Conservation (phyloP, 92 coral and sea anemone genomes). For the Parazoanthus atlanticus region DNA sequence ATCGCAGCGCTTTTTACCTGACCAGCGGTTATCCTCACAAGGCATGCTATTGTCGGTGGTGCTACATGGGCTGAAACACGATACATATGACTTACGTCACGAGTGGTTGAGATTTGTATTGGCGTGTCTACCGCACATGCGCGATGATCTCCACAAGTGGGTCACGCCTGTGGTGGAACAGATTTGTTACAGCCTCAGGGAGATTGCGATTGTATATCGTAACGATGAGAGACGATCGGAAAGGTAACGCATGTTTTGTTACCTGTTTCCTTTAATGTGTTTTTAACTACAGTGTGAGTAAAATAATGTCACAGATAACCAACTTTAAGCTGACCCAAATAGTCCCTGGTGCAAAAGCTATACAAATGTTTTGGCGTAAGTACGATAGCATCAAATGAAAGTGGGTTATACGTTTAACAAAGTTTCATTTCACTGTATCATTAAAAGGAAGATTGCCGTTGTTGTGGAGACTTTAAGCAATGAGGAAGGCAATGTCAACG, state of each 20-base stretch:
- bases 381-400: too few relatives aligned
- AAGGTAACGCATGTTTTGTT: neutral
- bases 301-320: neutral
- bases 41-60: constrained; percentile 90
- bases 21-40: constrained; percentile 82
- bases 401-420: too few relatives aligned
- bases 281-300: neutral
- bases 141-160: constrained; percentile 83
- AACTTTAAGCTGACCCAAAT: too few relatives aligned
- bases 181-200: constrained; percentile 76
- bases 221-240: constrained; percentile 47
- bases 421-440: too few relatives aligned
- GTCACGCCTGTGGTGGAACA: constrained; percentile 88
- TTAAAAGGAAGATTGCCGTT: too few relatives aligned
- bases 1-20: constrained; percentile 80
- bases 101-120: constrained; percentile 96
- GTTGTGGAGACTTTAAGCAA: neutral
- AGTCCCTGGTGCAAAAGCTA: too few relatives aligned
- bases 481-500: neutral
- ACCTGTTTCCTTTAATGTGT: neutral
- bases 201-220: constrained; percentile 67
- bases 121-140: constrained; percentile 95
- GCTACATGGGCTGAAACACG: constrained; percentile 82
- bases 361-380: too few relatives aligned
- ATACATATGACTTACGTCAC: constrained; percentile 82